Conservation (phyloP, 2,797 vertebrate species). For the Coilia nasus region DNA sequence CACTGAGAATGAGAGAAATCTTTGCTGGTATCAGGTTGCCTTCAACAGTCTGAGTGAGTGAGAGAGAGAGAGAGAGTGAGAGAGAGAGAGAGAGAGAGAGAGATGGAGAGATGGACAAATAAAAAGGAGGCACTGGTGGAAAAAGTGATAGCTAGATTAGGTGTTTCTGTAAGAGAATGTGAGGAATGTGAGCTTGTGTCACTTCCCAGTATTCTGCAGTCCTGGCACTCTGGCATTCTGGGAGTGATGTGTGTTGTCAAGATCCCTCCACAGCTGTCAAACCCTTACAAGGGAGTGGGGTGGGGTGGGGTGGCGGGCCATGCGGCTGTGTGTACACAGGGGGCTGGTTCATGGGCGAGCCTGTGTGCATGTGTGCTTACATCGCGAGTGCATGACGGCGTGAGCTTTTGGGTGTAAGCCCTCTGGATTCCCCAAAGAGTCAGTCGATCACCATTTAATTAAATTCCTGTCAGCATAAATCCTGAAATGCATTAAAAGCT, state of each 20-base stretch:
- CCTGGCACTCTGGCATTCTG: slow-evolving; percentile 77
- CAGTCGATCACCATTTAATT: slow-evolving; percentile 2
- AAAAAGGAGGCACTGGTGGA: slow-evolving; percentile 29
- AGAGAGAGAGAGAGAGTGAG: background rate
- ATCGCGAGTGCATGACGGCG: slow-evolving; percentile 27
- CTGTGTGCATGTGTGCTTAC: slow-evolving; percentile 41
- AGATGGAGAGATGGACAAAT: slow-evolving; percentile 21
- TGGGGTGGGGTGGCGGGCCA: slow-evolving; percentile 32
- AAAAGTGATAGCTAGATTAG: slow-evolving; percentile 46
- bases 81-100: background rate
- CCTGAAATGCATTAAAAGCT: slow-evolving; percentile 18
- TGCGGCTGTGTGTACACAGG: slow-evolving; percentile 38
- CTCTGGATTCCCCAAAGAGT: background rate
- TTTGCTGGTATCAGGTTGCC: background rate
- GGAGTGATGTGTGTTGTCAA: slow-evolving; percentile 76
- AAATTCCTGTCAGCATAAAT: slow-evolving; percentile 22
- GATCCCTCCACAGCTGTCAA: slow-evolving; percentile 77
- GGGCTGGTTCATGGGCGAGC: slow-evolving; percentile 37
- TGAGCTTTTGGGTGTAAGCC: background rate
- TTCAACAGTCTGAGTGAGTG: background rate
- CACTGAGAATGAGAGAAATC: background rate
- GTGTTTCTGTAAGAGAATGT: slow-evolving; percentile 66
- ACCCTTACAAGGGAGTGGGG: slow-evolving; percentile 54
- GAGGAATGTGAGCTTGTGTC: slow-evolving; percentile 71
- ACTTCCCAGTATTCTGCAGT: slow-evolving; percentile 73